A percentile compares a stretch with the other conserved stretches of the same genome.
Conservation (phyloP, 2,888 invertebrate genomes). For the Tenthredo livida region DNA sequence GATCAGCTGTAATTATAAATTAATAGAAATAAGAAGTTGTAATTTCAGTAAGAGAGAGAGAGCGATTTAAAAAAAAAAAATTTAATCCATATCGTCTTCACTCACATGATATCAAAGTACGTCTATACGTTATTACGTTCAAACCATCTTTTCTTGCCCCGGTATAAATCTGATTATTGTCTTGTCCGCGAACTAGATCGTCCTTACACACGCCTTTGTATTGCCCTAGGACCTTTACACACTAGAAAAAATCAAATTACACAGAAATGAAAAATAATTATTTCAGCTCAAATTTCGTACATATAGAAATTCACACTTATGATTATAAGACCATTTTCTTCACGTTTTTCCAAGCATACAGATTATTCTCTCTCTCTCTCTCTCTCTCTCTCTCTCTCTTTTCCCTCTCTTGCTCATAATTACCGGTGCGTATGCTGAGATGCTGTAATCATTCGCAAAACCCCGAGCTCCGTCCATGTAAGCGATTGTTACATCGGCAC, state of each 20-base stretch:
- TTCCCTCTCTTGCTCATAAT: conserved; percentile 50
- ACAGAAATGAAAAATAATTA: not conserved
- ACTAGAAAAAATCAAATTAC: conserved; percentile 79
- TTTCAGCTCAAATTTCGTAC: not conserved
- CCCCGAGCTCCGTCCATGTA: conserved; percentile 87
- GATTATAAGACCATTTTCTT: not conserved
- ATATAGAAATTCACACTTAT: not conserved
- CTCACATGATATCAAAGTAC: conserved; percentile 87
- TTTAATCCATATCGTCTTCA: conserved; percentile 54
- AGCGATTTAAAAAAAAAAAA: not conserved
- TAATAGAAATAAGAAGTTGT: not conserved
- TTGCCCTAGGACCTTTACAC: conserved; percentile 91
- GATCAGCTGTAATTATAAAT: conserved; percentile 82
- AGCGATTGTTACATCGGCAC: conserved; percentile 90
- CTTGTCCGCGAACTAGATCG: conserved; percentile 88
- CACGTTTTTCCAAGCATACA: not conserved
- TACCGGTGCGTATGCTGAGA: conserved; percentile 90
- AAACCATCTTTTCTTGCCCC: conserved; percentile 87
- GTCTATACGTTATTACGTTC: conserved; percentile 88
- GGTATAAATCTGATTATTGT: conserved; percentile 90
- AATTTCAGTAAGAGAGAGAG: not conserved
- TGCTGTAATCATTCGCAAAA: conserved; percentile 90
- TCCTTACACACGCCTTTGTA: conserved; percentile 94
- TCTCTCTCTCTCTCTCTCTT: not conserved
- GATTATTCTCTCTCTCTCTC: not conserved